A percentile compares a stretch with the other conserved stretches of the same genome.
phyloP scores from a whole-genome alignment of 1,140 invertebrate genomes.

The Hydropsyche tenuis region DNA sequence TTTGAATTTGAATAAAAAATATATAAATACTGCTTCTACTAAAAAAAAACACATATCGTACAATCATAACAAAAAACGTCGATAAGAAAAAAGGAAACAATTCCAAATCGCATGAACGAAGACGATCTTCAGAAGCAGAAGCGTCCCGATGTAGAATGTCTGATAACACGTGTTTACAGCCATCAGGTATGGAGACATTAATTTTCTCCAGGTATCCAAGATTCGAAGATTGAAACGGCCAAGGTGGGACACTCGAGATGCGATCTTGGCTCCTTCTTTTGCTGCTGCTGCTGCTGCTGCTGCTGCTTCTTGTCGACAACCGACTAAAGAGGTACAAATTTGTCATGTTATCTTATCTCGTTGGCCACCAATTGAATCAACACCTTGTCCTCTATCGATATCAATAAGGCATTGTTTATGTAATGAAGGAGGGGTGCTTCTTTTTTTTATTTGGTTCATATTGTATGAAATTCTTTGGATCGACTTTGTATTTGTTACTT shows the following conservation, averaged over 20 bases:
- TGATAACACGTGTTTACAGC: conserved; percentile 50
- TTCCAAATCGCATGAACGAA: too few relatives aligned
- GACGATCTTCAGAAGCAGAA: too few relatives aligned
- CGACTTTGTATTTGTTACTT: too few relatives aligned
- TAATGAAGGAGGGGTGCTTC: too few relatives aligned
- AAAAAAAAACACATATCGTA: too few relatives aligned
- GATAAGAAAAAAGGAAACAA: too few relatives aligned
- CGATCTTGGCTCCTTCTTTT: conserved; percentile 38
- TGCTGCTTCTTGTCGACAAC: background rate
- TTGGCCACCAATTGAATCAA: conserved; percentile 29
- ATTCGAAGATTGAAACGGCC: conserved; percentile 38
- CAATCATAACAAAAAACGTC: too few relatives aligned
- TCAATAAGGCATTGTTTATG: conserved; percentile 9
- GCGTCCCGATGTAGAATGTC: conserved; percentile 30
- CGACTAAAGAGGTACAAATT: conserved; percentile 28
- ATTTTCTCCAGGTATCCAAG: conserved; percentile 47
- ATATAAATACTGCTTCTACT: too few relatives aligned
- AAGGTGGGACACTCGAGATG: conserved; percentile 16
- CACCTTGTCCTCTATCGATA: conserved; percentile 33
- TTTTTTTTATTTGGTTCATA: too few relatives aligned
- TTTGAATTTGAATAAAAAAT: too few relatives aligned
- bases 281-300: conserved; percentile 1
- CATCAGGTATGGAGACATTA: conserved; percentile 48
- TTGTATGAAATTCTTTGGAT: too few relatives aligned
- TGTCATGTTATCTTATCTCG: conserved; percentile 32